Evolutionary conservation across 1,140 invertebrate species (phyloP).

Genomic region (Eufriesea mexicana): DNA sequence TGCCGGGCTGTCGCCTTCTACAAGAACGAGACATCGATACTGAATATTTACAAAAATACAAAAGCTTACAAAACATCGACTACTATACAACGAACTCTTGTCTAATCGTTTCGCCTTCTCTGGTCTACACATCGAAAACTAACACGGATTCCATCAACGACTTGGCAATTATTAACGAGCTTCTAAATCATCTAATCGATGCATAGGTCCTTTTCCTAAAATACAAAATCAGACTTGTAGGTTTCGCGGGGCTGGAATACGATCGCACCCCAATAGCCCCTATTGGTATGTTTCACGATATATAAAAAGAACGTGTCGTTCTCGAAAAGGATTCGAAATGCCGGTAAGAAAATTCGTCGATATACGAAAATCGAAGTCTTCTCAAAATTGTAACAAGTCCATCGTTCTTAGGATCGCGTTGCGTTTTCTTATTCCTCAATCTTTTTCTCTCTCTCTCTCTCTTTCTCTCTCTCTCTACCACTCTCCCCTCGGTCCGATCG

Average conservation of each 20-base stretch:
- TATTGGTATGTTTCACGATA: constrained; percentile 2
- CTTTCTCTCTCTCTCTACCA: no score
- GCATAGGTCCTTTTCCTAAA: constrained; percentile 46
- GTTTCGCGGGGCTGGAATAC: constrained; percentile 36
- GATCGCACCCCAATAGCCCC: constrained; percentile 39
- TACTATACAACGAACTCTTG: constrained; percentile 61
- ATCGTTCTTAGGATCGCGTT: neutral
- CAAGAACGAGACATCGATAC: constrained; percentile 66
- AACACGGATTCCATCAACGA: constrained; percentile 37
- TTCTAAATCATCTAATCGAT: constrained; percentile 45
- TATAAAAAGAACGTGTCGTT: neutral
- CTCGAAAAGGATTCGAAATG: neutral
- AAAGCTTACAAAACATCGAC: constrained; percentile 80
- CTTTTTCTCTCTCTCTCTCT: no score
- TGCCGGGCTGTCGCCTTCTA: constrained; percentile 21
- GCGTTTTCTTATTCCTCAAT: neutral
- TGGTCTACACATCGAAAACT: constrained; percentile 57
- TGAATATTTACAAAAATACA: constrained; percentile 82
- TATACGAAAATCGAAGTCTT: neutral
- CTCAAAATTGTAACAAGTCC: neutral
- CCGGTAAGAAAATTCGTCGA: neutral
- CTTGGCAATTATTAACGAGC: constrained; percentile 11
- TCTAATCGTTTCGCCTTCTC: constrained; percentile 41
- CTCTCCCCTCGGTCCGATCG: constrained; percentile 13
- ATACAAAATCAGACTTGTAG: constrained; percentile 74